A percentile compares a stretch with the other conserved stretches of the same genome.
These are phyloP conservation scores for Eulemur albifrons DNA, from an alignment of 2,797 vertebrate species.

Conservation along the genomic window DNA sequence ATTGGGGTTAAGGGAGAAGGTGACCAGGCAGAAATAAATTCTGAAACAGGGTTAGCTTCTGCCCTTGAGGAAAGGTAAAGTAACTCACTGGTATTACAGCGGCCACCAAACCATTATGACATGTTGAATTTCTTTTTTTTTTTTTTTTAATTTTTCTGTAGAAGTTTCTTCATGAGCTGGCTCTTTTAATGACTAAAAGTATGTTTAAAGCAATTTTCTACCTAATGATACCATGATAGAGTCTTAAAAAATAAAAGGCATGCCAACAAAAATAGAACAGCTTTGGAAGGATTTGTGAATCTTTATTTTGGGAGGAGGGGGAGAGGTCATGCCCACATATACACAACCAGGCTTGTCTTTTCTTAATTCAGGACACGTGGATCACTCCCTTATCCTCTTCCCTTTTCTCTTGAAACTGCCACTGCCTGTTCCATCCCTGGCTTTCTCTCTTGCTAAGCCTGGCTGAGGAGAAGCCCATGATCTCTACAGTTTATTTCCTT, in stretches of 20 bases:
- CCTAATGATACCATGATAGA: neutral
- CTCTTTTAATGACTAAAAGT: neutral
- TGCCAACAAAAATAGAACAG: neutral
- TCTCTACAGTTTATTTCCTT: neutral
- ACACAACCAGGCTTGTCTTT: neutral
- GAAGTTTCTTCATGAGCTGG: neutral
- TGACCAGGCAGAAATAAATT: neutral
- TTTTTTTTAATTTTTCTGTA: neutral
- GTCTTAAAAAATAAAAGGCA: neutral
- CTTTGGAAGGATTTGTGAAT: neutral
- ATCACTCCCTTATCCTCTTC: neutral
- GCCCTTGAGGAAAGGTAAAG: neutral
- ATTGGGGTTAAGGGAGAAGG: neutral
- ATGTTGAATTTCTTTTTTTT: neutral
- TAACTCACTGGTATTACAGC: neutral
- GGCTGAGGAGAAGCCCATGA: neutral
- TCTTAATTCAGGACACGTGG: neutral
- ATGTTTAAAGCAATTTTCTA: neutral
- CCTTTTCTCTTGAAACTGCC: neutral
- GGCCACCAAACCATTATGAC: neutral
- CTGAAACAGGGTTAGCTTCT: neutral
- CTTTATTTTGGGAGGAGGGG: neutral
- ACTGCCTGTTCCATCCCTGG: rapidly evolving
- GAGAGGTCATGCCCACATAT: rapidly evolving
- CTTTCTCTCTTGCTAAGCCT: neutral